Conservation (phyloP, 2,888 invertebrate genomes). For the Hydriomena furcata region DNA sequence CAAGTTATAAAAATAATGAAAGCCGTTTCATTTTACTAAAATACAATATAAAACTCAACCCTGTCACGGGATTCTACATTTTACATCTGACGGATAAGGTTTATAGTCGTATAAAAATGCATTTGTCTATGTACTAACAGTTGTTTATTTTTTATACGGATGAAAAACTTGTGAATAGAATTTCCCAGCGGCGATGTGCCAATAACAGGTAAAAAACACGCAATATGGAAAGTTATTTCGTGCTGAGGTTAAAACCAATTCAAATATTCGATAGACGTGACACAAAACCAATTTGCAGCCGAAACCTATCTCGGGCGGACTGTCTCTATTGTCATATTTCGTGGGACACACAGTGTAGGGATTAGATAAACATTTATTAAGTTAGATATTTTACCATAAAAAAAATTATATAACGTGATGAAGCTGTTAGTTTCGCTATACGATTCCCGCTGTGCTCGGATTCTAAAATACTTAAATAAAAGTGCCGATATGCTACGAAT, state of each 20-base stretch:
- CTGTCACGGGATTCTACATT: not conserved
- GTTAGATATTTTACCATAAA: too few relatives aligned
- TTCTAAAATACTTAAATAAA: too few relatives aligned
- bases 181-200: slow-evolving; percentile 41
- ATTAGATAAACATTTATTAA: not conserved
- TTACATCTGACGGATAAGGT: not conserved
- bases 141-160: slow-evolving; percentile 22
- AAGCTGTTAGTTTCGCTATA: too few relatives aligned
- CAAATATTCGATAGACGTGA: slow-evolving; percentile 66
- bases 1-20: slow-evolving; percentile 21
- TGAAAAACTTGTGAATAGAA: slow-evolving; percentile 38
- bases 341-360: not conserved
- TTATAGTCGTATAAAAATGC: not conserved
- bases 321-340: slow-evolving; percentile 42
- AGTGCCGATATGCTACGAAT: too few relatives aligned
- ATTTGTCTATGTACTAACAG: slow-evolving; percentile 7
- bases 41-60: slow-evolving; percentile 6
- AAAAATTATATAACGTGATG: too few relatives aligned
- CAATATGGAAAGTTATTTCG: slow-evolving; percentile 55
- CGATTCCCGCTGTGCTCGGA: too few relatives aligned
- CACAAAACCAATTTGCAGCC: slow-evolving; percentile 63
- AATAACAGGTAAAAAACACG: slow-evolving; percentile 47
- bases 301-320: slow-evolving; percentile 49
- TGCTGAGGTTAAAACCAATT: slow-evolving; percentile 75
- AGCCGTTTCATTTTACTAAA: slow-evolving; percentile 24